These are phyloP conservation scores for Biston stratarius DNA, from an alignment of 2,888 invertebrate genomes.

Conservation along the genomic window DNA sequence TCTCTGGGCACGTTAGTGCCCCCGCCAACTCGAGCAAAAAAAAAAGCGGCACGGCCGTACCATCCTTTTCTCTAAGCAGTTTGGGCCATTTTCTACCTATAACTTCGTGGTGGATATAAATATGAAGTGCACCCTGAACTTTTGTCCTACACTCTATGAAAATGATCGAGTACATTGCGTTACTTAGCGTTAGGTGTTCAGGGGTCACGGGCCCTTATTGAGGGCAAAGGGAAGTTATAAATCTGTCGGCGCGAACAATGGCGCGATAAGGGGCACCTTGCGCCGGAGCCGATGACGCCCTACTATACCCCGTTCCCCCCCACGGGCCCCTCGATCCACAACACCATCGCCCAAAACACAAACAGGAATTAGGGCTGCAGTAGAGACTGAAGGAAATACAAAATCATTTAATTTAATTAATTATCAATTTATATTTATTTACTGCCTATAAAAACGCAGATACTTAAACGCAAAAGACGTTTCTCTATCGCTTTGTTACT, in stretches of 20 bases:
- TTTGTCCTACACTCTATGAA: background rate
- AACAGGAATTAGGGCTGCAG: constrained; percentile 41
- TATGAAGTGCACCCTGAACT: background rate
- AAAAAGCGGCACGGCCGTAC: too few species aligned
- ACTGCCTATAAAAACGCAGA: too few species aligned
- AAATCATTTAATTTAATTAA: too few species aligned
- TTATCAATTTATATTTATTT: too few species aligned
- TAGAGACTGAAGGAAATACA: constrained; percentile 10
- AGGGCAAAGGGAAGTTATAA: constrained; percentile 86
- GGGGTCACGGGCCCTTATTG: constrained; percentile 85
- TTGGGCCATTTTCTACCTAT: too few species aligned
- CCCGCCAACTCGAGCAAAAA: too few species aligned
- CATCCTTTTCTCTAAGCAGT: too few species aligned
- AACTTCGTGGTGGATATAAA: too few species aligned
- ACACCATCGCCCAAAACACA: constrained; percentile 50
- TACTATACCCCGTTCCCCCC: constrained; percentile 23
- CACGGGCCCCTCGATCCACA: background rate
- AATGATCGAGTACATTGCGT: background rate
- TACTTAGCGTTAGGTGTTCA: constrained; percentile 44
- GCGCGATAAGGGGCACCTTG: constrained; percentile 83
- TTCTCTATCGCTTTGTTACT: too few species aligned
- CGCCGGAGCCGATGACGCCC: constrained; percentile 67
- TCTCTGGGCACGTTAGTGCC: too few species aligned
- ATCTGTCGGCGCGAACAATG: constrained; percentile 85
- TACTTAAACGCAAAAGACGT: too few species aligned